Evolutionary conservation across 2,797 vertebrate species (phyloP).

Genomic region (Otolemur crassicaudatus): DNA sequence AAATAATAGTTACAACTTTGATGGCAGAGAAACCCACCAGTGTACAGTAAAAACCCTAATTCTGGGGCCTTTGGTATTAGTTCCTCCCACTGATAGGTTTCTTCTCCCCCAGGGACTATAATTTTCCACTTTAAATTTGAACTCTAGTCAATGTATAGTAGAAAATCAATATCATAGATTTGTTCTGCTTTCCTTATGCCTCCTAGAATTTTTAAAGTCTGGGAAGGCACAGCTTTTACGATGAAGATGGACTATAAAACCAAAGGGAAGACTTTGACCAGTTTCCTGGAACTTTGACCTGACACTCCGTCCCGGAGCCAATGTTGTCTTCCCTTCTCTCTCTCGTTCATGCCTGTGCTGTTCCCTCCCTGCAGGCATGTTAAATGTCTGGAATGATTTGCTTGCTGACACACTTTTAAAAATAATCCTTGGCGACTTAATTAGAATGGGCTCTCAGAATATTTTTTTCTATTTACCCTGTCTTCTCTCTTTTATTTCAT

Average conservation of each 20-base stretch:
- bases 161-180: slow-evolving; percentile 81
- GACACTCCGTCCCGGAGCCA: background rate
- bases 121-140: slow-evolving; percentile 84
- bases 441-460: slow-evolving; percentile 24
- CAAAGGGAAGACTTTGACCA: slow-evolving; percentile 44
- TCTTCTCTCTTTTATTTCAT: slow-evolving; percentile 15
- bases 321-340: background rate
- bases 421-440: background rate
- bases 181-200: slow-evolving; percentile 72
- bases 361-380: background rate
- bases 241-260: slow-evolving; percentile 67
- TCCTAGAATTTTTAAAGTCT: slow-evolving; percentile 71
- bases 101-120: slow-evolving; percentile 72
- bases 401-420: background rate
- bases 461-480: background rate
- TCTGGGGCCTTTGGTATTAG: slow-evolving; percentile 63
- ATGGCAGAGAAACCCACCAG: slow-evolving; percentile 56
- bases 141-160: slow-evolving; percentile 76
- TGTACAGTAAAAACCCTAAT: slow-evolving; percentile 77
- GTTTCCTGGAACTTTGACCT: slow-evolving; percentile 52
- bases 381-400: background rate
- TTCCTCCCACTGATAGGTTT: slow-evolving; percentile 74
- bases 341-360: background rate
- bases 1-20: slow-evolving; percentile 48
- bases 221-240: slow-evolving; percentile 66